Percentiles rank a stretch among this genome's conserved stretches.
Evolutionary conservation across 1,140 invertebrate genomes (phyloP).

Genomic region (Penaeus indicus): DNA sequence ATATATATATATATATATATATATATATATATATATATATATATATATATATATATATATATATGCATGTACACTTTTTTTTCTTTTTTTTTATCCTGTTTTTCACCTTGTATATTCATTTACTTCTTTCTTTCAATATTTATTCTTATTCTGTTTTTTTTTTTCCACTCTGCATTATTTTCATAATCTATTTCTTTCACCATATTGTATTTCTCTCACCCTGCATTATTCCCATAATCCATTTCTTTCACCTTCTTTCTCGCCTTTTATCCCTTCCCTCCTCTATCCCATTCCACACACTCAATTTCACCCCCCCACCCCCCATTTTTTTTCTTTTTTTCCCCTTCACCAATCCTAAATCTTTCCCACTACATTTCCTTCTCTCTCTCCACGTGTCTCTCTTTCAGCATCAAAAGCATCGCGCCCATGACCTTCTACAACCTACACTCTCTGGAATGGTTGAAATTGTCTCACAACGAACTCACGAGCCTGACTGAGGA

Average conservation of each 20-base stretch:
- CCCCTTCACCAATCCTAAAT: background rate
- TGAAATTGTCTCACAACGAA: slow-evolving; percentile 91
- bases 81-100: too few relatives aligned
- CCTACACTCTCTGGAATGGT: slow-evolving; percentile 87
- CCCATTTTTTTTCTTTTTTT: background rate
- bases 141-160: too few relatives aligned
- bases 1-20: too few relatives aligned
- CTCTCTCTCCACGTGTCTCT: background rate
- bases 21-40: too few relatives aligned
- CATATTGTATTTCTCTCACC: too few relatives aligned
- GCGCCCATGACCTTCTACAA: slow-evolving; percentile 66
- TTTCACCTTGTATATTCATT: too few relatives aligned
- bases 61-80: too few relatives aligned
- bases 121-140: too few relatives aligned
- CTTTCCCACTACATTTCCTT: background rate
- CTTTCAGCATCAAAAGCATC: slow-evolving; percentile 66
- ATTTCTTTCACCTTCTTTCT: background rate
- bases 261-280: background rate
- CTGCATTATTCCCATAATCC: background rate
- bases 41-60: too few relatives aligned
- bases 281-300: background rate
- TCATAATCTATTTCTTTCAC: too few relatives aligned
- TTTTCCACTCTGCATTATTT: too few relatives aligned
- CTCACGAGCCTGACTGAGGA: slow-evolving; percentile 84
- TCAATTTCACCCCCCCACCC: background rate